phyloP scores from a whole-genome alignment of 2,797 vertebrate genomes.

The Taeniopygia guttata region DNA sequence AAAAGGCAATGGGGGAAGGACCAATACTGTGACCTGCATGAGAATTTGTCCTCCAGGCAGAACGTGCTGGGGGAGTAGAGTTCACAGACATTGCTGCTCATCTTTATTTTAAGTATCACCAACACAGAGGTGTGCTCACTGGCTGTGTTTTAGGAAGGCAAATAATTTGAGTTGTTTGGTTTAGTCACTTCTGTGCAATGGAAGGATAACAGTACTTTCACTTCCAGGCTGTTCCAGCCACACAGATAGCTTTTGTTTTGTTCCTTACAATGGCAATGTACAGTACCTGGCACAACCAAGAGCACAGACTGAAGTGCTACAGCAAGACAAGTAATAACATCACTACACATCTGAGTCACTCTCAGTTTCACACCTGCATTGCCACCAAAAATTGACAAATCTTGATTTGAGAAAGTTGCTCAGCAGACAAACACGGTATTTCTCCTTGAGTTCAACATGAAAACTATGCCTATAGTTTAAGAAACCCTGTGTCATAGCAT shows the following conservation, averaged over 20 bases:
- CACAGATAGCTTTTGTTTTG: neutral
- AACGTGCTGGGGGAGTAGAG: neutral
- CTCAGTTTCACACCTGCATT: neutral
- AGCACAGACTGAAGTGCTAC: neutral
- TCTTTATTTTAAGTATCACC: neutral
- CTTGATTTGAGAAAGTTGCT: neutral
- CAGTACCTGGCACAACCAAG: neutral
- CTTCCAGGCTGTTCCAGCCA: neutral
- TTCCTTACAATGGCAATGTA: neutral
- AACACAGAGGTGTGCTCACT: neutral
- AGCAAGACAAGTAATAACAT: neutral
- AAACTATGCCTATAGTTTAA: neutral
- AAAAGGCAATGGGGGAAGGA: neutral
- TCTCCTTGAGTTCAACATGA: neutral
- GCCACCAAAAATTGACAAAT: neutral
- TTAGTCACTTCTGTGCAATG: neutral
- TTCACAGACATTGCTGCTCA: neutral
- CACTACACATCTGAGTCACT: neutral
- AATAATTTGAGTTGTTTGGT: neutral
- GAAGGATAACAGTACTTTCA: neutral
- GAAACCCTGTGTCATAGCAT: neutral
- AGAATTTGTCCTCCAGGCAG: neutral
- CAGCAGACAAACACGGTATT: neutral
- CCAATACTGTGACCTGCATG: accelerated
- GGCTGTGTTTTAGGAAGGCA: neutral